Evolutionary conservation across 2,888 invertebrate species (phyloP).

Genomic region (Agrilus cyanescens): DNA sequence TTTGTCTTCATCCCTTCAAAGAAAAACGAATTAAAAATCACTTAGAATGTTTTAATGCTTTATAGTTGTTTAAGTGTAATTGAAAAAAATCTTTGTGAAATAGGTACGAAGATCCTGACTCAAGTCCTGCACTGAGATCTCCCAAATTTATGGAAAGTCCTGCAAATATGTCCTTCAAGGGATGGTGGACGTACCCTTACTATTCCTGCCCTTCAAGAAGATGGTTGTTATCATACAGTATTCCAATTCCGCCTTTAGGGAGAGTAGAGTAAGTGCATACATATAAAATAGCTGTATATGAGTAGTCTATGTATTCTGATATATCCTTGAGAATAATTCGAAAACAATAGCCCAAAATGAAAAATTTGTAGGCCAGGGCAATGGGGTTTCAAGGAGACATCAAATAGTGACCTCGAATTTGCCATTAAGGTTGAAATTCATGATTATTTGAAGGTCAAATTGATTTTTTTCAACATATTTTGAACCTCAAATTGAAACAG

Average conservation of each 20-base stretch:
- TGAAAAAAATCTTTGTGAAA: no score
- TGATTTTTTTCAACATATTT: no score
- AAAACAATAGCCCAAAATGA: no score
- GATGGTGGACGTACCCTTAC: slow-evolving; percentile 86
- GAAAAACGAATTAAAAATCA: neutral
- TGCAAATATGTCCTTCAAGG: slow-evolving; percentile 50
- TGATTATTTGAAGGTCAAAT: no score
- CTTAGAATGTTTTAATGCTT: neutral
- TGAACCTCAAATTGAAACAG: no score
- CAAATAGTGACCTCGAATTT: no score
- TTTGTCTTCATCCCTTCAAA: neutral
- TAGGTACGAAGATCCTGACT: slow-evolving; percentile 54
- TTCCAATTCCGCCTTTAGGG: slow-evolving; percentile 46
- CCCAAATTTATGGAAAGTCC: slow-evolving; percentile 57
- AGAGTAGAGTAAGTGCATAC: slow-evolving; percentile 36
- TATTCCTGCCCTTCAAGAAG: slow-evolving; percentile 66
- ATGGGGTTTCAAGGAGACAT: no score
- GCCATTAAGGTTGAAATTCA: no score
- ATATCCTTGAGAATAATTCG: no score
- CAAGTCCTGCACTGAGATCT: slow-evolving; percentile 48
- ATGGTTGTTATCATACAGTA: slow-evolving; percentile 81
- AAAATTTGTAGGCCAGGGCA: no score
- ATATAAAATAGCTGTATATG: neutral
- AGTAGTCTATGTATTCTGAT: no score
- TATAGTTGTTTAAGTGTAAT: no score